Base-by-base conservation (phyloP, 2,888 invertebrate species). In the Eristalis tenax region DNA sequence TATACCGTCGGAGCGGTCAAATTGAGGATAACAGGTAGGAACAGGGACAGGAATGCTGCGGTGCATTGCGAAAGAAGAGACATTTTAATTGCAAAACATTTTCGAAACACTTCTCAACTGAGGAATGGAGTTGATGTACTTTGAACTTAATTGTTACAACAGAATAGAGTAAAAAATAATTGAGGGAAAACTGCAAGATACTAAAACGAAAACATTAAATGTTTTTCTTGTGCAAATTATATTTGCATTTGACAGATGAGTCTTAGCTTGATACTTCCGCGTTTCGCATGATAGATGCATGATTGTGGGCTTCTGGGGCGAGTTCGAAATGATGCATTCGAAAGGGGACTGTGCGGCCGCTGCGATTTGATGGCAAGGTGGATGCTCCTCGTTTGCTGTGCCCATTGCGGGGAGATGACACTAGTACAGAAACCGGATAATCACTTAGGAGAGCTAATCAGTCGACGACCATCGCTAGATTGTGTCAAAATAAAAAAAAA, bases 1-100 rank as follows among this genome's bases (percentile, higher is more conserved):
- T 85, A 64, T 38, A 75, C 68, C 35, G 65, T 11, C 15, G 77
- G 73, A 50, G 28, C 75, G 40, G 63, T 64, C 59, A 71, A 23
- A 56, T n/a, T 71, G 4, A 90, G 88, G 57, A 91, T 57, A 85
- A 87, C 85, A 35, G 90, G 69, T 59, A 80, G 50, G 70, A 64
- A 26, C 66, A 90, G 82, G 59, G 89, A 76, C 35, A 91, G 82
- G 80, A 87, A 80, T 80, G 79, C 61, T 59, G 43, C 57, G 18
- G 43, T 79, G 76, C 87, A 87, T 87, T 73, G 83, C 64, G 76
- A 82, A 38, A 80, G 15, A 59, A 73, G 22, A 87, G 73, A 57
- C 87, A 87, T 87, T 71, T 80, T 65, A 76, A 59, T 61, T 77
- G 80, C 66, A 83, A 76, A 65, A 63, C 87, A 87, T 87, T 83